Evolutionary conservation across 30 jellyfish, hydroid and myxozoan genomes (phyloP).

Genomic region (Chrysaora quinquecirrha): DNA sequence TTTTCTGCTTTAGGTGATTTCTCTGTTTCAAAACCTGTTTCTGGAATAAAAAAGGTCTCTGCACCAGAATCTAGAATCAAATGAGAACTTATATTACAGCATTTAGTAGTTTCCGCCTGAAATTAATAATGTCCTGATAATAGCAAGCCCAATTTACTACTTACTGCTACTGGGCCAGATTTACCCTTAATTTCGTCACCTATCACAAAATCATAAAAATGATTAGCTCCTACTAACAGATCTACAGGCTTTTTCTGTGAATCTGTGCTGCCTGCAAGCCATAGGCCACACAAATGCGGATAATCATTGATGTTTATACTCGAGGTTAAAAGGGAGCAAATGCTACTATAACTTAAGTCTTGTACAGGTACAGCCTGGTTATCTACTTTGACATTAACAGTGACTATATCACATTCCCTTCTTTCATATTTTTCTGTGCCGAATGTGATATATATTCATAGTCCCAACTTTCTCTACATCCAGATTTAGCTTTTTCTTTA

Average conservation of each 20-base stretch:
- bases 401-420: neutral
- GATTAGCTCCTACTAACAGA: slow-evolving; percentile 25
- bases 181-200: slow-evolving; percentile 32
- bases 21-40: neutral
- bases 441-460: neutral
- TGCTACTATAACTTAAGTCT: neutral
- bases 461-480: slow-evolving; percentile 26
- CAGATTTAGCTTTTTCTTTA: slow-evolving; percentile 42
- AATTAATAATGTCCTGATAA: slow-evolving; percentile 22
- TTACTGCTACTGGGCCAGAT: slow-evolving; percentile 41
- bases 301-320: neutral
- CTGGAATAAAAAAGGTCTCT: neutral
- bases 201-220: slow-evolving; percentile 21
- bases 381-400: neutral
- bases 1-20: neutral
- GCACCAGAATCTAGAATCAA: slow-evolving; percentile 12
- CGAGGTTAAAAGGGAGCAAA: slow-evolving; percentile 12
- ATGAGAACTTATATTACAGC: slow-evolving; percentile 1
- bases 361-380: neutral
- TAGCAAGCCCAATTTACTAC: slow-evolving; percentile 45
- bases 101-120: neutral
- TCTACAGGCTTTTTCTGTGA: slow-evolving; percentile 3
- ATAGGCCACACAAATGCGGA: slow-evolving; percentile 8
- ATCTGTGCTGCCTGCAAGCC: slow-evolving; percentile 3
- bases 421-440: neutral